phyloP scores from a whole-genome alignment of 2,797 vertebrate genomes.

The Synaphobranchus kaupii region DNA sequence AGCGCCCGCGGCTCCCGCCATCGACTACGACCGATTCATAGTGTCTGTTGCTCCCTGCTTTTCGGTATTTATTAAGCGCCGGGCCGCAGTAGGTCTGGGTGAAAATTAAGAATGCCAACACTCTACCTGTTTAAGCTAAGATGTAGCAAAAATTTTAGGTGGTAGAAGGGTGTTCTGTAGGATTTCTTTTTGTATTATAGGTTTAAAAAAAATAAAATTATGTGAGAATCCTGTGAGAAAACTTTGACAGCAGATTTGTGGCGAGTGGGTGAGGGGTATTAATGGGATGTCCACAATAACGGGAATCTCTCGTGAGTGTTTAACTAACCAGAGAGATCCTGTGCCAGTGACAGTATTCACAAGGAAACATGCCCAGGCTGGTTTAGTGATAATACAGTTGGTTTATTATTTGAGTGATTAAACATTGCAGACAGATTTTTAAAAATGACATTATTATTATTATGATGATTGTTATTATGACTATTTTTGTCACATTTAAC shows the following conservation, averaged over 20 bases:
- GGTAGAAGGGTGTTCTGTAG: constrained; percentile 3
- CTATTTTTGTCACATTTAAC: constrained; percentile 67
- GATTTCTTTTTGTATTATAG: constrained; percentile 29
- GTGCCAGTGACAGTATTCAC: constrained; percentile 30
- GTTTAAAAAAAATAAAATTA: constrained; percentile 38
- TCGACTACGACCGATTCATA: too few species aligned
- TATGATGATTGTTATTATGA: constrained; percentile 67
- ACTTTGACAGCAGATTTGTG: constrained; percentile 19
- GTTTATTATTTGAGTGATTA: constrained; percentile 55
- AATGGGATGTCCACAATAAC: neutral
- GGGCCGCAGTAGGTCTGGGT: neutral
- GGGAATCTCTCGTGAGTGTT: constrained; percentile 19
- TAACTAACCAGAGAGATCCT: constrained; percentile 26
- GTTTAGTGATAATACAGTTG: constrained; percentile 44
- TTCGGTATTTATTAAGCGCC: neutral
- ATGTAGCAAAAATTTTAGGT: constrained; percentile 18
- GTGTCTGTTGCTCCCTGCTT: neutral
- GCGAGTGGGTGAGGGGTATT: neutral
- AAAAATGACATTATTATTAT: constrained; percentile 61
- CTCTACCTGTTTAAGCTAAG: constrained; percentile 26
- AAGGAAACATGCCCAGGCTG: constrained; percentile 24
- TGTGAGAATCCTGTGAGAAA: constrained; percentile 13
- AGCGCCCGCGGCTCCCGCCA: neutral
- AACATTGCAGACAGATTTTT: constrained; percentile 55
- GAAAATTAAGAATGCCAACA: constrained; percentile 4